phyloP scores from a whole-genome alignment of 2,888 invertebrate species.

The Celastrina argiolus region DNA sequence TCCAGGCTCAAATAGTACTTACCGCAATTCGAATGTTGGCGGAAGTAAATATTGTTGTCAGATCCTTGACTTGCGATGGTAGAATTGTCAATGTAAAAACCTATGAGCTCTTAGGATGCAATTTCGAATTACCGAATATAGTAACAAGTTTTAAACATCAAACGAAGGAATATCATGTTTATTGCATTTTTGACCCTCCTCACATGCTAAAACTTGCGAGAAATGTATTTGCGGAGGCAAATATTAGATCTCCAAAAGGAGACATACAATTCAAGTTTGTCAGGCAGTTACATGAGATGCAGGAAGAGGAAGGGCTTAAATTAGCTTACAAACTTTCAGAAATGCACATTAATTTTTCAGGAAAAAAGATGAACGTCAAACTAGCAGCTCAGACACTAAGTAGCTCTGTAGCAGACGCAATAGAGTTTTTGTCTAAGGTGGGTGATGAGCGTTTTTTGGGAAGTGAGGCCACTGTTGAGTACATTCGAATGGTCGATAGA shows the following conservation, averaged over 20 bases:
- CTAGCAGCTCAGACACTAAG: constrained; percentile 13
- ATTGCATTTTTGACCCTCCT: constrained; percentile 5
- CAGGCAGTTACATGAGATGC: constrained; percentile 1
- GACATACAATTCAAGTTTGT: not conserved
- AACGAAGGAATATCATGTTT: not conserved
- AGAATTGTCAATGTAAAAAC: constrained; percentile 4
- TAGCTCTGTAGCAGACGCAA: constrained; percentile 1
- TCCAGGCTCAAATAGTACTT: constrained; percentile 18
- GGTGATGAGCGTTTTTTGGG: not conserved
- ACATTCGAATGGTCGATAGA: constrained; percentile 5
- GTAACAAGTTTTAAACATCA: constrained; percentile 3
- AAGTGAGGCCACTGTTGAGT: constrained; percentile 20
- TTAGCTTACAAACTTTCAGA: not conserved
- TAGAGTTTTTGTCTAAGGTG: constrained; percentile 4
- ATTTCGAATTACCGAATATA: not conserved
- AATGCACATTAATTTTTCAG: not conserved
- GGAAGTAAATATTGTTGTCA: not conserved
- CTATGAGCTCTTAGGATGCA: not conserved
- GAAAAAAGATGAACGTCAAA: constrained; percentile 13
- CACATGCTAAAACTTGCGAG: constrained; percentile 18
- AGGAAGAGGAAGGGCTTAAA: constrained; percentile 16
- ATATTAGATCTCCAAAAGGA: not conserved
- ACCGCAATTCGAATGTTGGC: constrained; percentile 13
- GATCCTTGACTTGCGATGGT: not conserved
- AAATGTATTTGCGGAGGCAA: constrained; percentile 9